Conservation (phyloP, 2,888 invertebrate species). For the Pemphredon lugubris region DNA sequence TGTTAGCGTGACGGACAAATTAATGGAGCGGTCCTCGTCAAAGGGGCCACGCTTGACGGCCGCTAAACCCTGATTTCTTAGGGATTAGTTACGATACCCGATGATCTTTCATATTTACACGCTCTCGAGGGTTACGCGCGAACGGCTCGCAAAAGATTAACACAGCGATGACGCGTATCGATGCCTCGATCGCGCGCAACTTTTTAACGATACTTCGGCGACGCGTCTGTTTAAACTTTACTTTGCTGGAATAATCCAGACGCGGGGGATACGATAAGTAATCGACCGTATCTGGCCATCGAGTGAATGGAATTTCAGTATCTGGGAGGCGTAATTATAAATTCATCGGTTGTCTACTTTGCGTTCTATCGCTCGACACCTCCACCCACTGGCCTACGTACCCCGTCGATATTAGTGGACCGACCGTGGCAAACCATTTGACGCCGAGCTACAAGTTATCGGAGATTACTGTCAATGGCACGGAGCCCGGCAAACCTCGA, state of each 20-base stretch:
- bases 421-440: slow-evolving; percentile 35
- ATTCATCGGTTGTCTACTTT: slow-evolving; percentile 28
- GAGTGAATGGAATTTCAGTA: slow-evolving; percentile 4
- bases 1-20: slow-evolving; percentile 48
- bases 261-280: too few relatives aligned
- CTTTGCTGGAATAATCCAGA: too few relatives aligned
- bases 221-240: too few relatives aligned
- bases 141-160: too few relatives aligned
- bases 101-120: neutral
- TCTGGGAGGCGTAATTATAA: slow-evolving; percentile 7
- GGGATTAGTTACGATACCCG: slow-evolving; percentile 16
- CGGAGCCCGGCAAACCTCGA: slow-evolving; percentile 16
- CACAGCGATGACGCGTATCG: too few relatives aligned
- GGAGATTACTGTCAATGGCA: slow-evolving; percentile 43
- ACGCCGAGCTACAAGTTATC: slow-evolving; percentile 35
- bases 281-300: slow-evolving; percentile 18
- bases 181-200: too few relatives aligned
- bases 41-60: slow-evolving; percentile 10
- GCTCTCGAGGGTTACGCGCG: too few relatives aligned
- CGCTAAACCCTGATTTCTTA: slow-evolving; percentile 35
- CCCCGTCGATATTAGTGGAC: slow-evolving; percentile 57
- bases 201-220: too few relatives aligned
- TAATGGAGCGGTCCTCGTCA: slow-evolving; percentile 43
- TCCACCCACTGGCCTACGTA: slow-evolving; percentile 44
- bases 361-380: slow-evolving; percentile 33